A percentile compares a stretch with the other conserved stretches of the same genome.
Evolutionary conservation across 2,797 vertebrate species (phyloP).

Genomic region (Micrastur ruficollis): DNA sequence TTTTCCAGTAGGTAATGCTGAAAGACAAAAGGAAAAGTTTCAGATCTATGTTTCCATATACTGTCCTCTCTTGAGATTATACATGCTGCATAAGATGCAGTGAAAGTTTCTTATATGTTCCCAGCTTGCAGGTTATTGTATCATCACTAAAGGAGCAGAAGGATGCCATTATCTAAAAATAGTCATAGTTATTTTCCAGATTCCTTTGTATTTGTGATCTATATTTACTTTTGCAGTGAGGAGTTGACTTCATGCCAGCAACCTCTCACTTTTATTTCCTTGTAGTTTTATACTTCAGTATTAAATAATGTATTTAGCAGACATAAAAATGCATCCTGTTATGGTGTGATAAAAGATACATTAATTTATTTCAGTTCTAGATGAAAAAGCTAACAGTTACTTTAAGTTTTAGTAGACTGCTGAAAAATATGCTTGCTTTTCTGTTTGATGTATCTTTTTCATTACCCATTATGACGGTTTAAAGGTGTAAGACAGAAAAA

Average conservation of each 20-base stretch:
- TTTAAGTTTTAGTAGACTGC: not conserved
- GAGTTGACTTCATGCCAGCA: not conserved
- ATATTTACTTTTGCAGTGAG: not conserved
- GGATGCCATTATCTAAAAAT: not conserved
- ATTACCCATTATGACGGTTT: not conserved
- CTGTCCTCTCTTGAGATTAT: not conserved
- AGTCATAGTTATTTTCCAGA: not conserved
- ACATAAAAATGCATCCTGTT: not conserved
- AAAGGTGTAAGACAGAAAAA: not conserved
- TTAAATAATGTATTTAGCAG: not conserved
- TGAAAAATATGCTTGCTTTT: not conserved
- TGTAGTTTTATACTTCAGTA: not conserved
- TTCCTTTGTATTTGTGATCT: not conserved
- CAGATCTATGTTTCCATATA: not conserved
- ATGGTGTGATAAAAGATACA: not conserved
- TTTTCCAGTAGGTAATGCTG: not conserved
- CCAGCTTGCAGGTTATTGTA: not conserved
- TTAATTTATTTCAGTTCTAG: not conserved
- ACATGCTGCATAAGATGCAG: not conserved
- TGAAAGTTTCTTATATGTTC: not conserved
- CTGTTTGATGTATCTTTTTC: not conserved
- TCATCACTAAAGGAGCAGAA: not conserved
- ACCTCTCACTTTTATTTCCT: not conserved
- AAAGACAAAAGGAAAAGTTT: not conserved
- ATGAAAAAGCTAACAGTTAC: not conserved